Conservation (phyloP, 2,888 invertebrate genomes). For the Brachypterus glaber region DNA sequence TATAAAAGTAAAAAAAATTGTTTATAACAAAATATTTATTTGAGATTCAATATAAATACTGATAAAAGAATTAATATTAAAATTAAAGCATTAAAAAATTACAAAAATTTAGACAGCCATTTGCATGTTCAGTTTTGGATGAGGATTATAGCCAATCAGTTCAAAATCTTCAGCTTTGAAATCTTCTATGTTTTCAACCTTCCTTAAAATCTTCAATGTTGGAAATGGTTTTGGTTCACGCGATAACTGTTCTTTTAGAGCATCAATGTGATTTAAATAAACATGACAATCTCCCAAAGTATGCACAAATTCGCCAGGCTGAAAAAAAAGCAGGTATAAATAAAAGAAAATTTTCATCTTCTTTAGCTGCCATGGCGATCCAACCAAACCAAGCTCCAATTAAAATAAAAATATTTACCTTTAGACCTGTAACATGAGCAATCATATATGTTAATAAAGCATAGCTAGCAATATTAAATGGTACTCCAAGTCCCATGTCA, state of each 20-base stretch:
- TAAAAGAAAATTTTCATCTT: slow-evolving; percentile 1
- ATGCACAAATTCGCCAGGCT: slow-evolving; percentile 91
- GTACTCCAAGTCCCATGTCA: slow-evolving; percentile 97
- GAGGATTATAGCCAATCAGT: slow-evolving; percentile 73
- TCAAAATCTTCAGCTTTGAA: slow-evolving; percentile 82
- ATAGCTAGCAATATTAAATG: slow-evolving; percentile 97
- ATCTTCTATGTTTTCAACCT: slow-evolving; percentile 72
- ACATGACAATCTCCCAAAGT: slow-evolving; percentile 93
- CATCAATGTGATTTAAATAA: slow-evolving; percentile 81
- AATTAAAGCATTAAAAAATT: slow-evolving; percentile 5
- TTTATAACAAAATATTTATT: no score
- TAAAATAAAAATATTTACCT: slow-evolving; percentile 45
- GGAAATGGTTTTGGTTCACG: slow-evolving; percentile 78
- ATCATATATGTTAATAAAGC: slow-evolving; percentile 90
- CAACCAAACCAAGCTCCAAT: slow-evolving; percentile 2
- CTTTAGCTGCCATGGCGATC: no score
- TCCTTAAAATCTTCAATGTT: slow-evolving; percentile 62
- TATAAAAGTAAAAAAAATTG: no score
- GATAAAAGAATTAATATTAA: background rate
- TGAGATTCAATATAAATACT: no score
- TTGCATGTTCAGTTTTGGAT: slow-evolving; percentile 61
- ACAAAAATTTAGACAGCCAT: slow-evolving; percentile 29
- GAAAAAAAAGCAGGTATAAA: slow-evolving; percentile 17
- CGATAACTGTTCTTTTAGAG: slow-evolving; percentile 68
- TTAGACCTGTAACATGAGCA: slow-evolving; percentile 84